Base-by-base conservation (phyloP, 2,113 vertebrate genomes). In the Ahaetulla prasina region DNA sequence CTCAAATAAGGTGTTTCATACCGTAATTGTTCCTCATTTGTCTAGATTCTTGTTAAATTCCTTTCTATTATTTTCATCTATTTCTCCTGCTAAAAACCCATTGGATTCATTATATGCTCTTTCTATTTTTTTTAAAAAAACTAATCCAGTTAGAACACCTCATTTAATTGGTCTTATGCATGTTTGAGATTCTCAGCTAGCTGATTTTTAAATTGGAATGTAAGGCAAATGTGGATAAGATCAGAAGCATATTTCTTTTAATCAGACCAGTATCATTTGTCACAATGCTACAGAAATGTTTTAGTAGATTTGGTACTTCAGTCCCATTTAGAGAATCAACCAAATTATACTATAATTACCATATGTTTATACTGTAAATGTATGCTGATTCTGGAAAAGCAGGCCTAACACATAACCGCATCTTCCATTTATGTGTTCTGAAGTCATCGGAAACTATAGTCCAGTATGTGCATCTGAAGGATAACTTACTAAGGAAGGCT, bases 81-180 rank as follows among this genome's bases (percentile, higher is more conserved):
- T 68, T 90, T 90, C 8, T 27, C 3, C 30, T 90, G n/a, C 35
- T 90, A 52, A 49, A n/a, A 52, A 52, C 52, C 11, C 3, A 43
- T 43, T 53, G 89, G 23, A 84, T 90, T 16, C 68, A 39, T 39
- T 39, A 80, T 39, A 39, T 22, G 35, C 35, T 39, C 68, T 20
- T 7, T 7, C 8, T 39, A 74, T 68, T n/a, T 54, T 25, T 57
- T 54, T 57, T 57, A 7, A 35, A n/a, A 74, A 74, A 74, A 80
- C 16, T 63, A n/a, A 68, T 39, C n/a, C n/a, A 3, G 18, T 80
- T 39, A 80, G 68, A 39, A 22, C 20, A 39, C 47, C 89, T 86
- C 16, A 9, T 3, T 85, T 49, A 89, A 60, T 85, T 90, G 87
- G 85, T 88, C 57, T 47, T 95, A 22, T 95, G 93, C 89, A 95